phyloP scores from a whole-genome alignment of 2,797 vertebrate genomes.

The Enteromius radiatus region DNA sequence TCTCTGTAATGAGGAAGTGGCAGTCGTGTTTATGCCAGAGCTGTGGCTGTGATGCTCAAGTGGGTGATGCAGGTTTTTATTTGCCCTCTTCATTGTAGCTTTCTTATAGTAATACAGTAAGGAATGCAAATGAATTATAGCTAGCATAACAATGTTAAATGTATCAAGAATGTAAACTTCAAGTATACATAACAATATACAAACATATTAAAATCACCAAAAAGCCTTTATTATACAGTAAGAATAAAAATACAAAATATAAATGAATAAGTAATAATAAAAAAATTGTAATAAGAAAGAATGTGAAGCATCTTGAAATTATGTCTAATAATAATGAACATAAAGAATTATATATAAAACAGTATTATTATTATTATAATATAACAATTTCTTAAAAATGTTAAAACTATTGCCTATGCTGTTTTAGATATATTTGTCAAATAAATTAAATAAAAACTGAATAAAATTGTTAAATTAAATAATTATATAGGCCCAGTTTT shows the following conservation, averaged over 20 bases:
- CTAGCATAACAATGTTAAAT: background rate
- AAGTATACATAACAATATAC: background rate
- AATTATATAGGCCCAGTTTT: no score
- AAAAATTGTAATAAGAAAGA: no score
- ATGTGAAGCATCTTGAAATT: background rate
- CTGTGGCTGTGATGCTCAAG: background rate
- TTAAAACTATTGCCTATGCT: no score
- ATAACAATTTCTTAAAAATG: background rate
- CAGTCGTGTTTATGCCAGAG: constrained; percentile 1
- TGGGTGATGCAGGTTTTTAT: background rate
- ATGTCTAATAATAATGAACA: background rate
- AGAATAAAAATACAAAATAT: background rate
- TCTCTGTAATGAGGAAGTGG: constrained; percentile 15
- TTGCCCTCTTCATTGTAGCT: background rate
- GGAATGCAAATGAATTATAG: background rate
- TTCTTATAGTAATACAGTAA: background rate
- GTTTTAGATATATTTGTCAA: background rate
- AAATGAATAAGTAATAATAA: background rate
- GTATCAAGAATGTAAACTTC: background rate
- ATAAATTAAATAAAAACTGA: no score
- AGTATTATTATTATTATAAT: no score
- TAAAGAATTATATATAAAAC: no score
- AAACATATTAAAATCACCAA: background rate
- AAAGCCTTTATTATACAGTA: background rate
- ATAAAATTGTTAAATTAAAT: no score